Percentiles rank a stretch among this genome's conserved stretches.
These are phyloP conservation scores for Tychaedon coryphoeus DNA, from an alignment of 2,113 vertebrate species.

Conservation along the genomic window DNA sequence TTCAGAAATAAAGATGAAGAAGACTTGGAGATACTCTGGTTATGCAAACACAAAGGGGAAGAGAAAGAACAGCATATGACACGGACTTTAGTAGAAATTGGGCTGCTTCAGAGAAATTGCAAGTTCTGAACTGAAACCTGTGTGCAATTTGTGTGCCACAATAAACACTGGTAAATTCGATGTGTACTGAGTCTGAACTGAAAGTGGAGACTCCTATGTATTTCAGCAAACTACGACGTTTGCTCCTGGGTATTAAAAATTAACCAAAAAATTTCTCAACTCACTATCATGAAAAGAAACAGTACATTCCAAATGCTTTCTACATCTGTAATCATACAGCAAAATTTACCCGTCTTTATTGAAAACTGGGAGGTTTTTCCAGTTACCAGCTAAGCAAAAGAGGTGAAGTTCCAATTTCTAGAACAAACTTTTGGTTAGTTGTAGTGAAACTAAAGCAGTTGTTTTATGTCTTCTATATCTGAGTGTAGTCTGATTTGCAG, in stretches of 20 bases:
- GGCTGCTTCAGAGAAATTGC: neutral
- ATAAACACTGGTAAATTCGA: neutral
- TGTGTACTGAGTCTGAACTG: neutral
- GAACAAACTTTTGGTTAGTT: neutral
- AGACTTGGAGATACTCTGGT: neutral
- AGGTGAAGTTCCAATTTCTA: rapidly evolving
- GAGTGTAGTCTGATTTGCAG: neutral
- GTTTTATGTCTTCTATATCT: neutral
- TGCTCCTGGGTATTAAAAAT: neutral
- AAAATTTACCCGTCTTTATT: neutral
- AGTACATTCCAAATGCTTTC: neutral
- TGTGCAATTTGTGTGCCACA: neutral
- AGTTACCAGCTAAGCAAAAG: neutral
- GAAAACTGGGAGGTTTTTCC: neutral
- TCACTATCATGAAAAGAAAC: neutral
- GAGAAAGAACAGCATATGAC: neutral
- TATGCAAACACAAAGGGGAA: neutral
- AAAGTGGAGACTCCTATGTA: neutral
- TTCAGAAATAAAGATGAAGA: neutral
- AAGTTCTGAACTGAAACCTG: neutral
- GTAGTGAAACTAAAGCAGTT: neutral
- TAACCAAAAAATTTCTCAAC: neutral
- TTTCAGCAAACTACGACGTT: neutral
- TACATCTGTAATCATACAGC: neutral
- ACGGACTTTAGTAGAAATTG: neutral